Conservation (phyloP, 1,140 invertebrate genomes). For the Drosophila azteca region DNA sequence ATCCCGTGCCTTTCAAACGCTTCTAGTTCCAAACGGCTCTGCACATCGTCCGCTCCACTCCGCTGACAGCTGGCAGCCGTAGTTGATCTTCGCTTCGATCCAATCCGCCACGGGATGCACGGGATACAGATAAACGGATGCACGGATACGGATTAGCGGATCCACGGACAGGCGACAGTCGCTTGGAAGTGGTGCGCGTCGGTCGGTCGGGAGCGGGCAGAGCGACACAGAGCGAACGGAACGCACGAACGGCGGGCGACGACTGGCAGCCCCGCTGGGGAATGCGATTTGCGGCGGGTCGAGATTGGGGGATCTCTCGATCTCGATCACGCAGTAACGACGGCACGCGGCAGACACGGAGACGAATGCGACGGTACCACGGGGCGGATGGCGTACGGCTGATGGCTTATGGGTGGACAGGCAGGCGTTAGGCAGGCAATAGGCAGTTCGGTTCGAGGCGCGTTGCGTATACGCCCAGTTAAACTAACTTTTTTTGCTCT, state of each 20-base stretch:
- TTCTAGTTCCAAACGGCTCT: conserved; percentile 58
- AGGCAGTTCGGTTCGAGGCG: not conserved
- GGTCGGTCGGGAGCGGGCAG: not conserved
- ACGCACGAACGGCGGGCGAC: conserved; percentile 62
- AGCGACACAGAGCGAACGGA: conserved; percentile 43
- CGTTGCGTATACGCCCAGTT: conserved; percentile 69
- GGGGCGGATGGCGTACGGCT: conserved; percentile 38
- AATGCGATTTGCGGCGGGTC: conserved; percentile 18
- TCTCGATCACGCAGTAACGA: conserved; percentile 51
- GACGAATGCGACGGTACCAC: conserved; percentile 21
- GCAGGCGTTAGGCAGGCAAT: no score
- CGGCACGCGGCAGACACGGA: conserved; percentile 2
- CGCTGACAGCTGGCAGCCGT: conserved; percentile 50
- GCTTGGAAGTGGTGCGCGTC: not conserved
- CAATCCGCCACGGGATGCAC: conserved; percentile 5
- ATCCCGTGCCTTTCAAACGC: conserved; percentile 66
- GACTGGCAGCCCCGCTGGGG: conserved; percentile 37
- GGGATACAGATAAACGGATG: conserved; percentile 24
- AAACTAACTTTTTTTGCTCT: conserved; percentile 62
- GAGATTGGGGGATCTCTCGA: conserved; percentile 16
- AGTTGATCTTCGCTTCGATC: no score
- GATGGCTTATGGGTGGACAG: no score
- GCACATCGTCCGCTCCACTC: conserved; percentile 17
- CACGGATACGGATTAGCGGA: conserved; percentile 20
- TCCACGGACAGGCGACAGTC: conserved; percentile 11